phyloP scores from a whole-genome alignment of 1,140 invertebrate genomes.

The Contarinia nasturtii region DNA sequence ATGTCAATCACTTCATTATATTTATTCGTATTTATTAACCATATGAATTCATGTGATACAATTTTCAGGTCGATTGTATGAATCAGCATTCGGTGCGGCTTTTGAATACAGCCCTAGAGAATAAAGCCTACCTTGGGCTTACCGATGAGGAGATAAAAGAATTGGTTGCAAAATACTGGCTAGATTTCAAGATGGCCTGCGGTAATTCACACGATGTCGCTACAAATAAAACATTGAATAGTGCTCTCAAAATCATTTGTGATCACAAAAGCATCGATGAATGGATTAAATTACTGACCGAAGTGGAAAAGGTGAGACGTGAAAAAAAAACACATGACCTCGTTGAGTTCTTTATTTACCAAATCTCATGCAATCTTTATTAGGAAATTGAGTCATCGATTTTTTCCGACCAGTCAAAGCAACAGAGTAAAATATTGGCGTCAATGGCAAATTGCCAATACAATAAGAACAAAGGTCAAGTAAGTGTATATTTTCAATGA shows the following conservation, averaged over 20 bases:
- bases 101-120: neutral
- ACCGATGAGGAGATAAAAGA: neutral
- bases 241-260: neutral
- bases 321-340: neutral
- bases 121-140: neutral
- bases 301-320: neutral
- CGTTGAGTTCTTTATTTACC: neutral
- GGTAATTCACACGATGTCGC: neutral
- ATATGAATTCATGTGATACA: neutral
- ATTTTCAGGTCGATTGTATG: neutral
- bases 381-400: neutral
- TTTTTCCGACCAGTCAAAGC: slow-evolving; percentile 2
- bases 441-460: slow-evolving; percentile 16
- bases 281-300: neutral
- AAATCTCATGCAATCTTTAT: neutral
- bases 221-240: neutral
- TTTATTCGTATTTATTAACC: neutral
- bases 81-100: neutral
- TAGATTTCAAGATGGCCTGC: neutral
- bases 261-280: neutral
- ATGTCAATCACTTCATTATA: neutral
- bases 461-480: slow-evolving; percentile 17
- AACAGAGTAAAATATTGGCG: slow-evolving; percentile 11
- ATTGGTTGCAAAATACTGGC: neutral
- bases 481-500: slow-evolving; percentile 7